Evolutionary conservation across 2,113 vertebrate species (phyloP).

Genomic region (Centropus bengalensis): DNA sequence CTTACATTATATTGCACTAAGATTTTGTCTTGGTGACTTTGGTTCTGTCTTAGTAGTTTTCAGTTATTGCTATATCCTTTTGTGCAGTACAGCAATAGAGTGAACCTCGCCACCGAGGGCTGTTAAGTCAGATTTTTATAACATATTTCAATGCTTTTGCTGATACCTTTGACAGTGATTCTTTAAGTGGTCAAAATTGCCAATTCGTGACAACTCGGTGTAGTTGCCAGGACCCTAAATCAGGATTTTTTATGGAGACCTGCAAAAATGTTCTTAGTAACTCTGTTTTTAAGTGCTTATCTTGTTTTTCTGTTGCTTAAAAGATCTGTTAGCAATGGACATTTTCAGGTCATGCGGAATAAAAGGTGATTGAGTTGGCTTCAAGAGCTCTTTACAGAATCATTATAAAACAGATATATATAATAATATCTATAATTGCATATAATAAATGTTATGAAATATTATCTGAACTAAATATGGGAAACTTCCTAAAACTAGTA

Average conservation of each 20-base stretch:
- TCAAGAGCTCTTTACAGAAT: neutral
- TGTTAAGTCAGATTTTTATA: neutral
- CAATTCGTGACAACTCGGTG: neutral
- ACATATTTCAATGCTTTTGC: neutral
- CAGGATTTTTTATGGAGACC: neutral
- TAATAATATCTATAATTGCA: neutral
- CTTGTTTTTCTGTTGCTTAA: neutral
- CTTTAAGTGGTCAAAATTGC: neutral
- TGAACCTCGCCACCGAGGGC: neutral
- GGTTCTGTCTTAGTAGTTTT: neutral
- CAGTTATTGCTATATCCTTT: neutral
- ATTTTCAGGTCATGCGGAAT: neutral
- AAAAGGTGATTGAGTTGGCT: neutral
- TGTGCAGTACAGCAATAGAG: neutral
- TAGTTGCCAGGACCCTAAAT: neutral
- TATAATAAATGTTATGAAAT: neutral
- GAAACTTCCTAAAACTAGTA: neutral
- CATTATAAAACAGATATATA: neutral
- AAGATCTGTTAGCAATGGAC: neutral
- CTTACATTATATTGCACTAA: neutral
- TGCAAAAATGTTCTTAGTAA: neutral
- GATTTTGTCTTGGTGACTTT: neutral
- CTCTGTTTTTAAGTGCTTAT: neutral
- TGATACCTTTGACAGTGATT: neutral
- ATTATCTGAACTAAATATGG: neutral